Percentiles rank a stretch among this genome's conserved stretches.
Conservation (phyloP, 2,888 invertebrate genomes). For the Andrena marginata region DNA sequence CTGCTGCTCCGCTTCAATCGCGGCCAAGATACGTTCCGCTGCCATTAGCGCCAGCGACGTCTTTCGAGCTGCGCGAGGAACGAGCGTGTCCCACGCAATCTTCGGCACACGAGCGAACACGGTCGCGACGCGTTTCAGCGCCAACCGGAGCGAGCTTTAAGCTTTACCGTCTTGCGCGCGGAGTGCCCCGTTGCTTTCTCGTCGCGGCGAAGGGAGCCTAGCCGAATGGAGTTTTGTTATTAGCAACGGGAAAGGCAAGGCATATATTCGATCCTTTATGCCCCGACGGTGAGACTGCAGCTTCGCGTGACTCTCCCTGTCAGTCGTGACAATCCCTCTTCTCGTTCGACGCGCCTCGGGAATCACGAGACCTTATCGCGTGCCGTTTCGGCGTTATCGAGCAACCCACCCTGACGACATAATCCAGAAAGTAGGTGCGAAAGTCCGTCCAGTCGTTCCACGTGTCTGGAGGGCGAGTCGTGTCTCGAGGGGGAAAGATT, state of each 20-base stretch:
- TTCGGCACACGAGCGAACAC: not conserved
- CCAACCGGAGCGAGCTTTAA: not conserved
- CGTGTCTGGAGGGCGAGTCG: not conserved
- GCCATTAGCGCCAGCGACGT: constrained; percentile 23
- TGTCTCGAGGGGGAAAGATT: too few species aligned
- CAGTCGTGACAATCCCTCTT: not conserved
- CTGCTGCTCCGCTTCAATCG: constrained; percentile 41
- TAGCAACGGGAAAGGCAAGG: not conserved
- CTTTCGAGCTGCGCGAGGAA: constrained; percentile 21
- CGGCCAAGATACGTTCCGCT: constrained; percentile 22
- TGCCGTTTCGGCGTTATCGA: not conserved
- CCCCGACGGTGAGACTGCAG: not conserved
- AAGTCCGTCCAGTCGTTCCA: not conserved
- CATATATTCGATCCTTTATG: not conserved
- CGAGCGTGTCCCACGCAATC: constrained; percentile 26
- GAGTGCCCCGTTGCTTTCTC: not conserved
- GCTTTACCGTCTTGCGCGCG: too few species aligned
- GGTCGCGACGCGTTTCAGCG: constrained; percentile 5
- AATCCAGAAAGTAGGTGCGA: constrained; percentile 2
- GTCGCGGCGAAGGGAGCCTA: not conserved
- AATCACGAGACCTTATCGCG: constrained; percentile 18
- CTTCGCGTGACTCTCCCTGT: constrained; percentile 2
- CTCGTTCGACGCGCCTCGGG: not conserved
- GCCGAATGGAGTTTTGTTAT: not conserved
- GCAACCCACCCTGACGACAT: not conserved